Evolutionary conservation across 2,797 vertebrate species (phyloP).

Genomic region (Poeciliopsis infans): DNA sequence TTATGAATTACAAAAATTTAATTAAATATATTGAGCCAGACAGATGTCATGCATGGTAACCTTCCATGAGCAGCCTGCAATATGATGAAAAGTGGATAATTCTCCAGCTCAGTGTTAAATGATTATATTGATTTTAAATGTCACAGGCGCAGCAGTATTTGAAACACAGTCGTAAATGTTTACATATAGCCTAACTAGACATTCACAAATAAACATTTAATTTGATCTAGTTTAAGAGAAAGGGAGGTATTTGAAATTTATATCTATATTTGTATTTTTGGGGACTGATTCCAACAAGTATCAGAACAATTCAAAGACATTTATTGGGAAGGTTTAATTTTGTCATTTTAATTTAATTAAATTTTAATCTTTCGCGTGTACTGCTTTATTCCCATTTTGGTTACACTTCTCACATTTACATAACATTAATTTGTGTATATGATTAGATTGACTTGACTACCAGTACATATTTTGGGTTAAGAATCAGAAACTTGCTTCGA

Average conservation of each 20-base stretch:
- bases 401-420: neutral
- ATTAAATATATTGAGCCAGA: conserved; percentile 54
- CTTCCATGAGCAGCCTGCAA: conserved; percentile 16
- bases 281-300: neutral
- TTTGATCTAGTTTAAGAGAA: conserved; percentile 2
- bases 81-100: conserved; percentile 31
- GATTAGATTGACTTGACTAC: neutral
- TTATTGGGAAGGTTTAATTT: neutral
- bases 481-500: neutral
- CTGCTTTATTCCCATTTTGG: neutral
- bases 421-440: neutral
- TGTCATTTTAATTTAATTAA: neutral
- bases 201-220: neutral
- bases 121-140: conserved; percentile 33
- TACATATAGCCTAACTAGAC: neutral
- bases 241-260: neutral
- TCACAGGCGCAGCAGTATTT: conserved; percentile 14
- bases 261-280: neutral
- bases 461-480: neutral
- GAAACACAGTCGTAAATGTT: neutral
- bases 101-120: conserved; percentile 20
- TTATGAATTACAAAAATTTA: conserved; percentile 34
- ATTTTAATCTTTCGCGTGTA: neutral
- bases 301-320: neutral
- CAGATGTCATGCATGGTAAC: conserved; percentile 52